Conservation (phyloP, 2,888 invertebrate species). For the Stegana nigrithorax region DNA sequence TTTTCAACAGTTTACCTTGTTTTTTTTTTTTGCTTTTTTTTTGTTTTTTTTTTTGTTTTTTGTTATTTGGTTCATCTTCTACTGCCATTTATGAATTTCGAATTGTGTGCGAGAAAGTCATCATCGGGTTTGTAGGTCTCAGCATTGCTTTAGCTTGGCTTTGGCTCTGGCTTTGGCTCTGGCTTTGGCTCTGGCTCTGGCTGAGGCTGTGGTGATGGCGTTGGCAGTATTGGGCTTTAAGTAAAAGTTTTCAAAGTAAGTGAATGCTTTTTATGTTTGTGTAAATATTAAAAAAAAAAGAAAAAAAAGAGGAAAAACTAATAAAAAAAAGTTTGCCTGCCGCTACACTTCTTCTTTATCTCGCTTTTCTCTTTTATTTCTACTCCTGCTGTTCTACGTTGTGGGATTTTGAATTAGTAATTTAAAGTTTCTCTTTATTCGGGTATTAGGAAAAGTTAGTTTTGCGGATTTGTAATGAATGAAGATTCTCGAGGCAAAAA, state of each 20-base stretch:
- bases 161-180: too few species aligned
- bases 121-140: too few species aligned
- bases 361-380: not conserved
- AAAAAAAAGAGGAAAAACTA: not conserved
- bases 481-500: not conserved
- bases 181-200: too few species aligned
- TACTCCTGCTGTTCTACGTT: not conserved
- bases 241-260: slow-evolving; percentile 41
- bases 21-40: not conserved
- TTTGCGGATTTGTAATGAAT: not conserved
- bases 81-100: too few species aligned
- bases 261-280: slow-evolving; percentile 44
- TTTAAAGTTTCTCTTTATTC: not conserved
- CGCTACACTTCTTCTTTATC: not conserved
- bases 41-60: not conserved
- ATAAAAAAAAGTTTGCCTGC: slow-evolving; percentile 5
- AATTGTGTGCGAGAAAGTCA: too few species aligned
- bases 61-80: too few species aligned
- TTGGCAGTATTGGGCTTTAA: slow-evolving; percentile 14
- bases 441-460: slow-evolving; percentile 26
- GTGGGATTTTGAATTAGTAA: not conserved
- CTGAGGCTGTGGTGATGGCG: too few species aligned
- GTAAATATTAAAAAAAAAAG: not conserved
- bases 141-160: too few species aligned
- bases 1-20: slow-evolving; percentile 26